Conservation (phyloP, 2,797 vertebrate species). For the Xenopus petersii region DNA sequence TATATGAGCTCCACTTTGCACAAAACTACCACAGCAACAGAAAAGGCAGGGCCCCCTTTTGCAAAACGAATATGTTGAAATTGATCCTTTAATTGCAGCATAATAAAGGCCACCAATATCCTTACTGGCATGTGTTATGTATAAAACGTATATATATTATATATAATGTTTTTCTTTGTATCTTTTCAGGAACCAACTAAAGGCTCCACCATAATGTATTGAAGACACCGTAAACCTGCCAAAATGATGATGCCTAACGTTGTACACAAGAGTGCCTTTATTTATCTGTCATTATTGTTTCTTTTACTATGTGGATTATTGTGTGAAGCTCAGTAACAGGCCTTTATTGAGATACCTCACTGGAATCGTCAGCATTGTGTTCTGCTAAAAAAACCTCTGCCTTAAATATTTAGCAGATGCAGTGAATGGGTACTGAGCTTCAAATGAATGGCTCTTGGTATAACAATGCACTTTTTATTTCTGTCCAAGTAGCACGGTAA, state of each 20-base stretch:
- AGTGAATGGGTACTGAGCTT: slow-evolving; percentile 62
- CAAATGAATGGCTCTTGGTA: slow-evolving; percentile 60
- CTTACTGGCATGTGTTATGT: too few relatives aligned
- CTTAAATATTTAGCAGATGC: slow-evolving; percentile 76
- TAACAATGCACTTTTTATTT: slow-evolving; percentile 58
- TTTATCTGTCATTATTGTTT: slow-evolving; percentile 76
- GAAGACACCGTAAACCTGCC: slow-evolving; percentile 75
- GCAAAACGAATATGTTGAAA: too few relatives aligned
- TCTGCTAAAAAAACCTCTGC: slow-evolving; percentile 73
- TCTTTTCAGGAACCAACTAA: slow-evolving; percentile 70
- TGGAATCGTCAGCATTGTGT: slow-evolving; percentile 61
- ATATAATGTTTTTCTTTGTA: background rate
- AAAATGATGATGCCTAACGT: slow-evolving; percentile 77
- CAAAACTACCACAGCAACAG: too few relatives aligned
- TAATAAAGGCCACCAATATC: too few relatives aligned
- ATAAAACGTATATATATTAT: background rate
- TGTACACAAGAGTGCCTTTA: slow-evolving; percentile 94
- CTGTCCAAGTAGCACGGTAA: slow-evolving; percentile 53
- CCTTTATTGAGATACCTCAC: slow-evolving; percentile 69
- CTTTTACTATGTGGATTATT: slow-evolving; percentile 65
- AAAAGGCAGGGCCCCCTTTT: too few relatives aligned
- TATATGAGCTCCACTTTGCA: too few relatives aligned
- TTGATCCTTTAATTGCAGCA: too few relatives aligned
- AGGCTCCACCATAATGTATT: slow-evolving; percentile 77
- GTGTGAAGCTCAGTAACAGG: slow-evolving; percentile 64